Evolutionary conservation across 2,888 invertebrate genomes (phyloP).

Genomic region (Celastrina argiolus): DNA sequence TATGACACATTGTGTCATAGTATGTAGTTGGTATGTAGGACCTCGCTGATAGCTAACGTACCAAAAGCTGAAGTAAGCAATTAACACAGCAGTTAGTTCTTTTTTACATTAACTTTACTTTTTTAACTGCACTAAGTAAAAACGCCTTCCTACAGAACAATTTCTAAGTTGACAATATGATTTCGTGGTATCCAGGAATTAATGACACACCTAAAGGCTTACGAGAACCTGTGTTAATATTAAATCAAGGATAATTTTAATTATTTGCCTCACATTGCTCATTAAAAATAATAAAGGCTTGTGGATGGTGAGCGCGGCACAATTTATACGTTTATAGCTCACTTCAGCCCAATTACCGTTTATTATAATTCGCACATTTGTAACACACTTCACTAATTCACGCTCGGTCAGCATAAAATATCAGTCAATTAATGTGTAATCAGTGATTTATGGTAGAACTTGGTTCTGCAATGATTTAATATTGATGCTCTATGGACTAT

Average conservation of each 20-base stretch:
- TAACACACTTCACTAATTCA: constrained; percentile 4
- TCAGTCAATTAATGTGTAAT: neutral
- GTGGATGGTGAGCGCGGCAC: neutral
- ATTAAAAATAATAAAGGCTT: constrained; percentile 13
- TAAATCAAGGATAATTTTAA: neutral
- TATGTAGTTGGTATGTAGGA: neutral
- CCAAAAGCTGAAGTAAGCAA: neutral
- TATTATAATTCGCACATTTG: constrained; percentile 15
- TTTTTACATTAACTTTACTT: neutral
- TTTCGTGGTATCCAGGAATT: neutral
- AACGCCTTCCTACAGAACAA: too few relatives aligned
- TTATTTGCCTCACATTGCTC: neutral
- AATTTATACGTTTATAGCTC: constrained; percentile 7
- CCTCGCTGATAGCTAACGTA: neutral
- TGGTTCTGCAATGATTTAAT: neutral
- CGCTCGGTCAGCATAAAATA: constrained; percentile 5
- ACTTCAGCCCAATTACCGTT: constrained; percentile 4
- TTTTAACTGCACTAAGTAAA: too few relatives aligned
- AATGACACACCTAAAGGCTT: neutral
- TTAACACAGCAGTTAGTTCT: neutral
- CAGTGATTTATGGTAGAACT: neutral
- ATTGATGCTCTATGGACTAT: neutral
- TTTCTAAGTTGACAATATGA: too few relatives aligned
- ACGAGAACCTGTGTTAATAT: neutral
- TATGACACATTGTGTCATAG: neutral